Evolutionary conservation across 2,888 invertebrate genomes (phyloP).

Genomic region (Rhamphomyia laevipes): DNA sequence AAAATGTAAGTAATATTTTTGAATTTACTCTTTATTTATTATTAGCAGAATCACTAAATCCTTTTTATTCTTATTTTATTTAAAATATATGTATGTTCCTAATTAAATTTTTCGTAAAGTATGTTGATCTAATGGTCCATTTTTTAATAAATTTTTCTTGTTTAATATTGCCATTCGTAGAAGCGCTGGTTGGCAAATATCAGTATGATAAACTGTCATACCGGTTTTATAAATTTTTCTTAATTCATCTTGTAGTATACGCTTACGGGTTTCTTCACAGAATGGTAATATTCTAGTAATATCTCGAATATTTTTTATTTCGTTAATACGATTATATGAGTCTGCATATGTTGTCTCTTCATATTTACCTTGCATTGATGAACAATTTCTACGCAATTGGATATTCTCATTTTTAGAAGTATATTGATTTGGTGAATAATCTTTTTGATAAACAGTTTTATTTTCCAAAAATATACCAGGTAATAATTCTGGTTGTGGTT

Average conservation of each 20-base stretch:
- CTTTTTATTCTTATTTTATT: not conserved
- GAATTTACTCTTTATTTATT: no score
- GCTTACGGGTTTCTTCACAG: slow-evolving; percentile 9
- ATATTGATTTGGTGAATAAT: slow-evolving; percentile 21
- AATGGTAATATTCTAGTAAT: slow-evolving; percentile 7
- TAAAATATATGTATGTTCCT: not conserved
- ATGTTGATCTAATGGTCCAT: slow-evolving; percentile 26
- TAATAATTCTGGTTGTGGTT: not conserved
- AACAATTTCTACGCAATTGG: slow-evolving; percentile 13
- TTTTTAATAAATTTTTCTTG: slow-evolving; percentile 16
- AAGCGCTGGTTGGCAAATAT: slow-evolving; percentile 22
- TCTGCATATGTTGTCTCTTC: slow-evolving; percentile 26
- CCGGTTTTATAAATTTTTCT: slow-evolving; percentile 20
- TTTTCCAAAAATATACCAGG: slow-evolving; percentile 1
- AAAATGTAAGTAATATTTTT: slow-evolving; percentile 29
- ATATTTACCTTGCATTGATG: slow-evolving; percentile 14
- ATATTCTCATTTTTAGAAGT: slow-evolving; percentile 15
- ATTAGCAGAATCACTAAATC: not conserved
- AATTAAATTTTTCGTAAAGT: slow-evolving; percentile 14
- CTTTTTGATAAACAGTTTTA: slow-evolving; percentile 17
- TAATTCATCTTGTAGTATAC: slow-evolving; percentile 16
- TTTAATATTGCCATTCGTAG: not conserved
- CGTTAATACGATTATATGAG: slow-evolving; percentile 22
- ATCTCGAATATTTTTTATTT: slow-evolving; percentile 16
- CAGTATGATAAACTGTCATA: slow-evolving; percentile 22